A percentile compares a stretch with the other conserved stretches of the same genome.
phyloP scores from a whole-genome alignment of 2,113 vertebrate genomes.

The Lepisosteus osseus region DNA sequence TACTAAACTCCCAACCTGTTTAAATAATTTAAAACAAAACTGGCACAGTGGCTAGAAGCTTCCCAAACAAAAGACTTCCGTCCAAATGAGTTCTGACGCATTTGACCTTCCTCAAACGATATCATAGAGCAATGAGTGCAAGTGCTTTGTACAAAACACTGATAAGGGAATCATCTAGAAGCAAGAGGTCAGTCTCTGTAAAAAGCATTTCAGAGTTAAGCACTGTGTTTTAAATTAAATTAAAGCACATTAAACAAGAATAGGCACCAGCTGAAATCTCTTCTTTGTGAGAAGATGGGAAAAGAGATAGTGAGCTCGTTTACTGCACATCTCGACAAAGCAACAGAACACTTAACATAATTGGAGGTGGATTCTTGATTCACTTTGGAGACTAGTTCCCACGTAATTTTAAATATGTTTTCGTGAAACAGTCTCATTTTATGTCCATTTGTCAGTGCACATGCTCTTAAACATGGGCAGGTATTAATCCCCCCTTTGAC shows the following conservation, averaged over 20 bases:
- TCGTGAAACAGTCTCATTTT: too few species aligned
- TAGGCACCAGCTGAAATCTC: too few species aligned
- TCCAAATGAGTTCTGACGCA: not conserved
- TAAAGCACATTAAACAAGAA: too few species aligned
- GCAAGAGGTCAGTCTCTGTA: not conserved
- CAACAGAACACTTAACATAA: too few species aligned
- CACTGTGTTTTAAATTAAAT: not conserved
- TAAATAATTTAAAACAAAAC: constrained; percentile 13
- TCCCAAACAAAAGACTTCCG: constrained; percentile 16
- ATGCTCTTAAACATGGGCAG: constrained; percentile 3
- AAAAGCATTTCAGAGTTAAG: not conserved
- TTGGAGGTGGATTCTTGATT: too few species aligned
- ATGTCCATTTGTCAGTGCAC: too few species aligned
- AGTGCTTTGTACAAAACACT: not conserved
- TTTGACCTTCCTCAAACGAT: constrained; percentile 17
- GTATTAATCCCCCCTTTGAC: not conserved
- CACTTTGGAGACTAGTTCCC: too few species aligned
- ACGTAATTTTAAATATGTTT: too few species aligned
- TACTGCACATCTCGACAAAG: too few species aligned
- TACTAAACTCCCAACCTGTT: not conserved
- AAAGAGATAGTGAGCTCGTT: too few species aligned
- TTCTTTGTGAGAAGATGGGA: too few species aligned
- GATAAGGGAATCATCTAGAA: not conserved
- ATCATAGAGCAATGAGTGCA: not conserved
- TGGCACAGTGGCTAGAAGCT: not conserved